A percentile compares a stretch with the other conserved stretches of the same genome.
These are phyloP conservation scores for Hippocampus comes DNA, from an alignment of 2,113 vertebrate genomes.

Conservation along the genomic window DNA sequence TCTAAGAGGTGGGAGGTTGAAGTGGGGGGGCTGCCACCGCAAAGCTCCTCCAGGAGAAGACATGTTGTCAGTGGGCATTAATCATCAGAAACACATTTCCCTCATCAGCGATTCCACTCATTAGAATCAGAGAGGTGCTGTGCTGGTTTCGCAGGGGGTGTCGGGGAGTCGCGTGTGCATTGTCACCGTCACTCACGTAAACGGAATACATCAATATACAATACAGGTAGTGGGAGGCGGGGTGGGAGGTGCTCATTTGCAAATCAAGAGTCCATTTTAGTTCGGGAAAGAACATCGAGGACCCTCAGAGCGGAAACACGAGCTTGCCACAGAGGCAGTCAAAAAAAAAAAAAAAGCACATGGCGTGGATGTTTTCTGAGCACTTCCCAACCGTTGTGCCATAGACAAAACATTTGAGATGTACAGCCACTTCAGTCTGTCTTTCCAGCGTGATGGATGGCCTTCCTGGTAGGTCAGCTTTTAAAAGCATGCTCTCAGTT, in stretches of 20 bases:
- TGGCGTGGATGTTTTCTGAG: constrained; percentile 23
- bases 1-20: constrained; percentile 24
- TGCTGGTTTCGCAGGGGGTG: constrained; percentile 27
- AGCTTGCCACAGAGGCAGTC: constrained; percentile 33
- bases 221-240: constrained; percentile 29
- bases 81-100: constrained; percentile 71
- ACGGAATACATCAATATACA: constrained; percentile 68
- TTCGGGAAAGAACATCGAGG: constrained; percentile 36
- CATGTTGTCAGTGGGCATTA: constrained; percentile 72
- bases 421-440: constrained; percentile 35
- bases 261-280: constrained; percentile 62
- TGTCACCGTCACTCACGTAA: constrained; percentile 66
- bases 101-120: constrained; percentile 74
- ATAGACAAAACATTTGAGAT: constrained; percentile 50
- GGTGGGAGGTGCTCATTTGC: constrained; percentile 44
- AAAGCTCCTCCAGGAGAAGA: constrained; percentile 62
- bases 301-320: constrained; percentile 52
- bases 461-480: constrained; percentile 48
- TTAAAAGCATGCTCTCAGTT: constrained; percentile 38
- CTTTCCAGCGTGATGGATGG: constrained; percentile 40
- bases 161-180: constrained; percentile 31
- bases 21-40: constrained; percentile 39
- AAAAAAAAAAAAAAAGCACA: constrained; percentile 19
- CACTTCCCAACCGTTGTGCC: constrained; percentile 27
- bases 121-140: constrained; percentile 67